Base-by-base conservation (phyloP, 1,140 invertebrate species). In the Aphelenchoides besseyi region DNA sequence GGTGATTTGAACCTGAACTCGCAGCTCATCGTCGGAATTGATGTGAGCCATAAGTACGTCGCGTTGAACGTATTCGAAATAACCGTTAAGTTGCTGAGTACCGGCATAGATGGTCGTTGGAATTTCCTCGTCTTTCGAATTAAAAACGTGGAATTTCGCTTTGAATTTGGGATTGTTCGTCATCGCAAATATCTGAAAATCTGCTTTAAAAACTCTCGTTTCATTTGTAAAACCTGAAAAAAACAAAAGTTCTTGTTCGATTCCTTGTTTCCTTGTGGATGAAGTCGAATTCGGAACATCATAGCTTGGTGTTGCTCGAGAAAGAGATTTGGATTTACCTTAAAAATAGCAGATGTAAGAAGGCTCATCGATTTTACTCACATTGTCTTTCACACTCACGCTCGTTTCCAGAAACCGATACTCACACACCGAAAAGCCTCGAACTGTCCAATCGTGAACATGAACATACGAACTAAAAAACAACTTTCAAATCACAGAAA, bases 191-290 rank as follows among this genome's bases (percentile, higher is more conserved):
- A 77, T 54, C 78, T 75, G 29, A 48, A 76, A 28, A 54, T 30
- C 41, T 32, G 8, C 18, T 71, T 16, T 32, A 1, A n/a, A 9
- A 67, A 62, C 12, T 16, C 23, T 8, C 12, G 12, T 23, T n/a
- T 9, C 12, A 67, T 16, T 59, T 12, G 48, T n/a, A 68, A 62
- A n/a, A 82, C 81, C 70, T 83, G 82, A 66, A 85, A 83, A 53
- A 83, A 83, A 18, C 77, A 82, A 62, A 83, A 83, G 53, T 83
- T 83, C 61, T 83, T 82, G 69, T 83, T 83, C 9, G 81, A 83
- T 41, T 85, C 83, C 41, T 83, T 83, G 66, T 83, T 83, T 9
- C 82, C 82, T 68, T 83, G 82, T 28, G 82, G 82, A 78, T 83
- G 82, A 2, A 83, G 63, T 30, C 82, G 68, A 54, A 83, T 83